These are phyloP conservation scores for Scaptomyza polygonia DNA, from an alignment of 2,888 invertebrate genomes.

Conservation along the genomic window DNA sequence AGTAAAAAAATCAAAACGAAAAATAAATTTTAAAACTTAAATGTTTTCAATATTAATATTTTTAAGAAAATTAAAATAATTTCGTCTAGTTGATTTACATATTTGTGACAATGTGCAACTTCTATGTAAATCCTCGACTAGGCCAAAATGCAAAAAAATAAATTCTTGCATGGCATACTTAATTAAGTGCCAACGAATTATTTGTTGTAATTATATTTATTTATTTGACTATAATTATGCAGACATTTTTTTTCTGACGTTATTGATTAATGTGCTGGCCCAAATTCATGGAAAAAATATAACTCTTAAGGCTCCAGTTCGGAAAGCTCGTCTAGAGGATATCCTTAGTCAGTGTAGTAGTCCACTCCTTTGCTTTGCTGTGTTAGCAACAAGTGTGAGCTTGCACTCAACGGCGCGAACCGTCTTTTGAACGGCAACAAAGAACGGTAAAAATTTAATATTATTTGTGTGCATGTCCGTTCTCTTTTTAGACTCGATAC, in stretches of 20 bases:
- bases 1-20: too few relatives aligned
- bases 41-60: neutral
- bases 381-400: too few relatives aligned
- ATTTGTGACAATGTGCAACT: slow-evolving; percentile 18
- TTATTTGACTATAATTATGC: slow-evolving; percentile 3
- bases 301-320: neutral
- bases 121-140: slow-evolving; percentile 9
- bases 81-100: neutral
- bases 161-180: slow-evolving; percentile 50
- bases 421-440: too few relatives aligned
- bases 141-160: slow-evolving; percentile 16
- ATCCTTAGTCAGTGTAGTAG: too few relatives aligned
- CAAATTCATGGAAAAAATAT: neutral
- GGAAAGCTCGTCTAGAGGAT: neutral
- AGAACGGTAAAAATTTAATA: too few relatives aligned
- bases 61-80: neutral
- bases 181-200: slow-evolving; percentile 38
- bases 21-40: too few relatives aligned
- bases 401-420: too few relatives aligned
- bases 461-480: too few relatives aligned
- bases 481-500: too few relatives aligned
- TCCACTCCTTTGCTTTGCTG: too few relatives aligned
- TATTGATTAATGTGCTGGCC: slow-evolving; percentile 70
- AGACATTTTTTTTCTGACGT: slow-evolving; percentile 59
- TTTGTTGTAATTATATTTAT: slow-evolving; percentile 5